phyloP scores from a whole-genome alignment of 2,888 invertebrate genomes.

The Hesperia comma region DNA sequence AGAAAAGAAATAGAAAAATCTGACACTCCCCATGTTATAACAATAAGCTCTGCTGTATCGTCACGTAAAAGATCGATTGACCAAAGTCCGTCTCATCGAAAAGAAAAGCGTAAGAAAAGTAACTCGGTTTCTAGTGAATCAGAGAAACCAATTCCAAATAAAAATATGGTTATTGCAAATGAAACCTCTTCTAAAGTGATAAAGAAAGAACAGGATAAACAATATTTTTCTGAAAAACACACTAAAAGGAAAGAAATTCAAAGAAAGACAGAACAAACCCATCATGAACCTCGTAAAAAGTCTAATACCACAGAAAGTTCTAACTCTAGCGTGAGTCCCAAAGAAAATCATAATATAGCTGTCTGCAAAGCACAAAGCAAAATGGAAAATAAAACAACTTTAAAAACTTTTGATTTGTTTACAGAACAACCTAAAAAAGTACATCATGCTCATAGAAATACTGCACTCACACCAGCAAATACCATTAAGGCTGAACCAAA shows the following conservation, averaged over 20 bases:
- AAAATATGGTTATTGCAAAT: constrained; percentile 51
- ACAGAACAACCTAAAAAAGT: constrained; percentile 62
- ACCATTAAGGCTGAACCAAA: constrained; percentile 52
- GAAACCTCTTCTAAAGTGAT: constrained; percentile 51
- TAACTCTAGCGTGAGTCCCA: constrained; percentile 61
- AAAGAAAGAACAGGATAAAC: constrained; percentile 53
- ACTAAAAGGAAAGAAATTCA: constrained; percentile 69
- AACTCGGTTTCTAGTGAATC: constrained; percentile 51
- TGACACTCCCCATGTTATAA: constrained; percentile 43
- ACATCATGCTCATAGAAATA: constrained; percentile 68
- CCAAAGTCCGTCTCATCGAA: constrained; percentile 73
- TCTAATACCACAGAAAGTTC: constrained; percentile 57
- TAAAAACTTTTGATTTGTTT: constrained; percentile 75
- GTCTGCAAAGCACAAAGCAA: constrained; percentile 50
- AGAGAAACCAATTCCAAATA: constrained; percentile 53
- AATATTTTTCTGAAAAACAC: constrained; percentile 67
- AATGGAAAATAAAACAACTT: constrained; percentile 61
- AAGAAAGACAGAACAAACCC: constrained; percentile 54
- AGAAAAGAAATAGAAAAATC: constrained; percentile 48
- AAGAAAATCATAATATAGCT: constrained; percentile 52
- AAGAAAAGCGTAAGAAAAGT: constrained; percentile 78
- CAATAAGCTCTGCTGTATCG: constrained; percentile 51
- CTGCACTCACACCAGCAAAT: constrained; percentile 50
- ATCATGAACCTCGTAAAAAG: constrained; percentile 54
- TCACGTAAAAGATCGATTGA: constrained; percentile 72